Evolutionary conservation across 1,140 invertebrate species (phyloP), one percentile per base, ranked within the genome.

Genomic region (Anoplophora glabripennis): DNA sequence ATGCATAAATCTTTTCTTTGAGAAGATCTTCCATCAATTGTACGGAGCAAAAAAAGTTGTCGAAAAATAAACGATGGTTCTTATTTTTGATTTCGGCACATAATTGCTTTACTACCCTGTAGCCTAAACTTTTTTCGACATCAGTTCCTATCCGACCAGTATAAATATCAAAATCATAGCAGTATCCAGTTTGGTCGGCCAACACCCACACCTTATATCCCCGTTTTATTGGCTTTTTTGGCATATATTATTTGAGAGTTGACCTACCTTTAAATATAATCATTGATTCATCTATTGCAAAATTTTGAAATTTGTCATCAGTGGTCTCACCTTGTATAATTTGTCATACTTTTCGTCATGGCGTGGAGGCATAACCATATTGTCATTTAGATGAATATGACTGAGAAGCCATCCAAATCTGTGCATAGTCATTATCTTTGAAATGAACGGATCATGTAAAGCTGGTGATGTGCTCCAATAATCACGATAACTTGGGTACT

Each of bases 361-460:
- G 5, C 40, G 40, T 42, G 40, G n/a, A 42, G 40, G 40, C 40
- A 42, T 42, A 7, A 42, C 40, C n/a, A 11, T 42, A n/a, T 42
- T 42, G 15, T 42, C 40, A 42, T 42, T 15, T 15, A 42, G n/a
- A 42, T 42, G 40, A 42, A 42, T 4, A 15, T 42, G n/a, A 42
- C 40, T 42, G 40, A 42, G n/a, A 42, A 42, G 40, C 40, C 40
- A 42, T n/a, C 4, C 4, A 42, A 42, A 42, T n/a, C 4, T 42
- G 40, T 42, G n/a, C 40, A 42, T 42, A 42, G 40, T 42, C 40
- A 42, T 42, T 42, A 42, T 4, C 15, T 42, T 42, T 42, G 40
- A 42, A 42, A 42, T 42, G 40, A 42, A 42, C 15, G 40, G 40
- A 42, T 42, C 40, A 42, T 42, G n/a, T 15, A 42, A 42, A 42